Conservation (phyloP, 2,113 vertebrate species). For the Varanus komodoensis region DNA sequence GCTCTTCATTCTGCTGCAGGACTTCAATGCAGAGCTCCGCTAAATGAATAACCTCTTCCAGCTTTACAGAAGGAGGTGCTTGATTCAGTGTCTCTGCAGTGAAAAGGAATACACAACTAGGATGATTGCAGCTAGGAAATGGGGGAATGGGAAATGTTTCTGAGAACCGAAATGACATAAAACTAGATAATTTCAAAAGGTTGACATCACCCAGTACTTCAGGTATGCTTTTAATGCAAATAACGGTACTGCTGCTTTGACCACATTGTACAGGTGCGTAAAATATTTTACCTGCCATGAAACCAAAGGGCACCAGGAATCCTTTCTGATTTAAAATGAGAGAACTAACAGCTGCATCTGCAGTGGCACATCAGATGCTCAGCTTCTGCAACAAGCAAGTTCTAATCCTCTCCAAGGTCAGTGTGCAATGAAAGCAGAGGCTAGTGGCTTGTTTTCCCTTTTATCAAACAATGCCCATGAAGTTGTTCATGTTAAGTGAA, state of each 20-base stretch:
- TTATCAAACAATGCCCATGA: slow-evolving; percentile 38
- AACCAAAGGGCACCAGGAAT: slow-evolving; percentile 48
- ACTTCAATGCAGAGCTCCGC: slow-evolving; percentile 96
- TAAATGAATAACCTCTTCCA: slow-evolving; percentile 91
- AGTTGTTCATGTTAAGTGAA: slow-evolving; percentile 57
- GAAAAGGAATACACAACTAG: slow-evolving; percentile 47
- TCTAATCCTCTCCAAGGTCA: slow-evolving; percentile 74
- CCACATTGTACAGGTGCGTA: slow-evolving; percentile 51
- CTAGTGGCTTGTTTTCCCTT: slow-evolving; percentile 39
- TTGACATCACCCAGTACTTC: slow-evolving; percentile 32
- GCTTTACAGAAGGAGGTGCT: slow-evolving; percentile 83
- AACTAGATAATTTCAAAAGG: slow-evolving; percentile 35
- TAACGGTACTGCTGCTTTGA: slow-evolving; percentile 46
- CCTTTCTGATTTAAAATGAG: slow-evolving; percentile 54
- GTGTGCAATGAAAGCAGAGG: slow-evolving; percentile 65
- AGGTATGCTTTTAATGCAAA: slow-evolving; percentile 29
- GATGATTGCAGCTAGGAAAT: slow-evolving; percentile 29
- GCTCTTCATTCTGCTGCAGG: slow-evolving; percentile 96
- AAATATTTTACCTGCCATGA: slow-evolving; percentile 64
- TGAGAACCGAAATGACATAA: slow-evolving; percentile 31
- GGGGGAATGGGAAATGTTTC: neutral
- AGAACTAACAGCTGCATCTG: slow-evolving; percentile 64
- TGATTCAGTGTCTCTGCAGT: slow-evolving; percentile 82
- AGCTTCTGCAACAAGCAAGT: slow-evolving; percentile 72
- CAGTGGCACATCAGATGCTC: slow-evolving; percentile 61